These are phyloP conservation scores for Gymnocephalus cernua DNA, from an alignment of 2,113 vertebrate species.

Conservation along the genomic window DNA sequence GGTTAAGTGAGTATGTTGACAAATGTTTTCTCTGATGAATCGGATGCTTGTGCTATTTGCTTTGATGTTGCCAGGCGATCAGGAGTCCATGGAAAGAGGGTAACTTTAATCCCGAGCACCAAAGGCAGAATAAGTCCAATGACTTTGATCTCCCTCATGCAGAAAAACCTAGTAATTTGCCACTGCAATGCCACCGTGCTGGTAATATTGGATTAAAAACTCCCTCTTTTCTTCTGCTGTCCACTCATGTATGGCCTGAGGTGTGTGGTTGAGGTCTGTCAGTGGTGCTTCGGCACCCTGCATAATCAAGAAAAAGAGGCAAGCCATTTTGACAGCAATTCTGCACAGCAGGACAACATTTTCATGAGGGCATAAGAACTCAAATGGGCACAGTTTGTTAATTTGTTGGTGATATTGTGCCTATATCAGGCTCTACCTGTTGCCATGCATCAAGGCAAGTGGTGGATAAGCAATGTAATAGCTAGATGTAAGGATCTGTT, in stretches of 20 bases:
- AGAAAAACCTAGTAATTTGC: constrained; percentile 76
- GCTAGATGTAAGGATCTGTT: constrained; percentile 28
- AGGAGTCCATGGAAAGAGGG: constrained; percentile 60
- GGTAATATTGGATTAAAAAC: constrained; percentile 82
- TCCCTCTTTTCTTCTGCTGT: constrained; percentile 75
- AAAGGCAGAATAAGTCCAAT: constrained; percentile 71
- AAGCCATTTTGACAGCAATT: constrained; percentile 56
- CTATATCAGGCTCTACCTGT: constrained; percentile 39
- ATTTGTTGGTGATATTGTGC: background rate
- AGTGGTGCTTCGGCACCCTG: constrained; percentile 57
- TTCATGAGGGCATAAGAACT: constrained; percentile 8
- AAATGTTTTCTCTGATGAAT: constrained; percentile 70
- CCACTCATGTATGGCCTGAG: constrained; percentile 77
- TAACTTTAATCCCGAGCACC: constrained; percentile 76
- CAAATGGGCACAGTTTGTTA: constrained; percentile 12
- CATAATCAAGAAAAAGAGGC: constrained; percentile 61
- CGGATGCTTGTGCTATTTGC: constrained; percentile 50
- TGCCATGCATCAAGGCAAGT: constrained; percentile 16
- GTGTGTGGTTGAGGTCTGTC: constrained; percentile 65
- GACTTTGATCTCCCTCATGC: constrained; percentile 83
- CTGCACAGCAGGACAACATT: constrained; percentile 17
- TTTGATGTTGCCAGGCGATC: constrained; percentile 79
- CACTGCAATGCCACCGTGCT: constrained; percentile 72
- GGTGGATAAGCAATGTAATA: constrained; percentile 29
- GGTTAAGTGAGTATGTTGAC: constrained; percentile 61